These are phyloP conservation scores for Notolabrus celidotus DNA, from an alignment of 2,797 vertebrate genomes.

Conservation along the genomic window DNA sequence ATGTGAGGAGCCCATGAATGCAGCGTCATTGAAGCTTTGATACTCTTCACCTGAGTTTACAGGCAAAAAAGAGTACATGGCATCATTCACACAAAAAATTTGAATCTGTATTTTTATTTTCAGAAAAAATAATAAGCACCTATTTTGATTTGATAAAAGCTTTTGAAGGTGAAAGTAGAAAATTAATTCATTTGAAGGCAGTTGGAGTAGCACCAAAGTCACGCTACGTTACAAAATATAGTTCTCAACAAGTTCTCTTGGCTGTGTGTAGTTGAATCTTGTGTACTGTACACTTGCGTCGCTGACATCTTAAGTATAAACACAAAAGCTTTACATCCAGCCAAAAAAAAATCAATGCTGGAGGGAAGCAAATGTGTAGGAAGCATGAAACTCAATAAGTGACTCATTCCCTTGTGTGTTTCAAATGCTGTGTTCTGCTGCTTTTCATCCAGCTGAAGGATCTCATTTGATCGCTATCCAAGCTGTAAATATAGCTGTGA, in stretches of 20 bases:
- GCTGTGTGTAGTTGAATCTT: not conserved
- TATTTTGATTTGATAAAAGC: not conserved
- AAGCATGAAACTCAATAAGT: slow-evolving; percentile 62
- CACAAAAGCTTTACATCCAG: slow-evolving; percentile 22
- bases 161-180: slow-evolving; percentile 7
- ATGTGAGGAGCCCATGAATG: too few species aligned
- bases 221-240: not conserved
- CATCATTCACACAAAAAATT: not conserved
- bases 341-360: not conserved
- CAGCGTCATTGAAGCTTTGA: too few species aligned
- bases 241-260: not conserved
- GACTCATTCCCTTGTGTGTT: slow-evolving; percentile 56
- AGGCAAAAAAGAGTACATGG: too few species aligned
- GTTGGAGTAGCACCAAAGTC: not conserved
- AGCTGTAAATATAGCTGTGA: slow-evolving; percentile 66
- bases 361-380: slow-evolving; percentile 43
- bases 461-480: slow-evolving; percentile 66
- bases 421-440: slow-evolving; percentile 41
- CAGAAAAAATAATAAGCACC: not conserved
- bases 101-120: not conserved
- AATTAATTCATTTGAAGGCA: not conserved
- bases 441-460: slow-evolving; percentile 58
- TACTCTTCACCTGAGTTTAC: too few species aligned
- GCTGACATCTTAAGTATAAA: slow-evolving; percentile 11
- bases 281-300: not conserved